phyloP scores from a whole-genome alignment of 2,797 vertebrate genomes.

The Hypotaenidia okinawae region DNA sequence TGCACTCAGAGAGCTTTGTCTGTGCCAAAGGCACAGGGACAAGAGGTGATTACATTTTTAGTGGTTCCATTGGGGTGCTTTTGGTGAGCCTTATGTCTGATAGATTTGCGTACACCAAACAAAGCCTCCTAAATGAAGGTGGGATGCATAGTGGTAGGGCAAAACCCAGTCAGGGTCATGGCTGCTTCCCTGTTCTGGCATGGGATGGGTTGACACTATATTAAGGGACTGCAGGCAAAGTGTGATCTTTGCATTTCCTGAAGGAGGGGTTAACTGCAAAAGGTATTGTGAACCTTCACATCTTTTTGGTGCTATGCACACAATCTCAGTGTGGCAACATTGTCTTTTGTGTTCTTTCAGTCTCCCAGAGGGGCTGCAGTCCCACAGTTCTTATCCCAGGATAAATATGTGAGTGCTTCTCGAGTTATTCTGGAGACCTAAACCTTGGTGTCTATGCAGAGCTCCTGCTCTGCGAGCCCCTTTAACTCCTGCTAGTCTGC shows the following conservation, averaged over 20 bases:
- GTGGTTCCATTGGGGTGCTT: not conserved
- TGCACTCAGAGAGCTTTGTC: not conserved
- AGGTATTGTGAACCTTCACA: not conserved
- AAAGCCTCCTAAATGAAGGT: not conserved
- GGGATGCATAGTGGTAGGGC: not conserved
- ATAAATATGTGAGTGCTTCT: not conserved
- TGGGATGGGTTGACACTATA: not conserved
- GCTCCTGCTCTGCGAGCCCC: not conserved
- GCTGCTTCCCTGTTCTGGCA: not conserved
- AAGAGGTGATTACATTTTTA: not conserved
- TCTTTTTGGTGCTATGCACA: not conserved
- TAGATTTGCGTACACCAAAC: not conserved
- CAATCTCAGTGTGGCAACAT: not conserved
- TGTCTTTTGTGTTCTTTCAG: not conserved
- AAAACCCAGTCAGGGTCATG: not conserved
- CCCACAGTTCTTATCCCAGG: not conserved
- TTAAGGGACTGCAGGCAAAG: not conserved
- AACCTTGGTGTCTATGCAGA: not conserved
- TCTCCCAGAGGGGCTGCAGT: not conserved
- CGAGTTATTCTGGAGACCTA: not conserved
- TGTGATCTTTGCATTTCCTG: not conserved
- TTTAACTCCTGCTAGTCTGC: not conserved
- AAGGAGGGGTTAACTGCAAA: not conserved
- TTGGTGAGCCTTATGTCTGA: not conserved
- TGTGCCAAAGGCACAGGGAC: not conserved